Base-by-base conservation (phyloP, 2,888 invertebrate genomes). In the Cephus pulcher region DNA sequence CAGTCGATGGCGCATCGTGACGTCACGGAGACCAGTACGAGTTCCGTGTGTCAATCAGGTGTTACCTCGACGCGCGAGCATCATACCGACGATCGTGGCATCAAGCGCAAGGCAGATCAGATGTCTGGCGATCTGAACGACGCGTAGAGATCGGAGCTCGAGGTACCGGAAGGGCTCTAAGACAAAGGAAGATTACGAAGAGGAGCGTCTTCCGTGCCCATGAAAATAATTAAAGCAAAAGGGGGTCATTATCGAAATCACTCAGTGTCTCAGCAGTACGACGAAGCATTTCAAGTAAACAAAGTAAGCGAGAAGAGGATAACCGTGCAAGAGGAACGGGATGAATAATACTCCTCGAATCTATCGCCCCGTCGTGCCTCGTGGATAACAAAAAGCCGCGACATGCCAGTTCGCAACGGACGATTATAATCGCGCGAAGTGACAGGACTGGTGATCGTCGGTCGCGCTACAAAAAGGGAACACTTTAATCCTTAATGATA, bases 231-330 rank as follows among this genome's bases (percentile, higher is more conserved):
- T 23, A 23, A 56, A 56, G 56, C 40, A 2, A 90, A 91, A 90
- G 86, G 89, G 81, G 91, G 91, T 91, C 91, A 85, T 85, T 82
- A 78, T 84, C 88, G 85, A 84, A 87, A 88, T 87, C 86, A 87
- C 90, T 89, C 88, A 80, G 80, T 88, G 89, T 91, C 91, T 91
- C 91, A 91, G 91, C 88, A 89, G 88, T 87, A 86, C 80, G 75
- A 80, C 79, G 81, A 76, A 70, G 33, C 34, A 71, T 34, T 23
- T 32, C 4, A 30, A 74, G n/a, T 2, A 56, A 23, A 23, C 23
- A 40, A 40, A 15, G 4, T 40, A 56, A 56, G 56, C 23, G 23
- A 56, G 56, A 56, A 56, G 56, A 56, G 56, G 56, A 56, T 56
- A 56, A 23, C 9, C 56, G 56, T 56, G 56, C 23, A 56, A 56